Conservation (phyloP, 2,113 vertebrate genomes). For the Mesembrinibis cayennensis region DNA sequence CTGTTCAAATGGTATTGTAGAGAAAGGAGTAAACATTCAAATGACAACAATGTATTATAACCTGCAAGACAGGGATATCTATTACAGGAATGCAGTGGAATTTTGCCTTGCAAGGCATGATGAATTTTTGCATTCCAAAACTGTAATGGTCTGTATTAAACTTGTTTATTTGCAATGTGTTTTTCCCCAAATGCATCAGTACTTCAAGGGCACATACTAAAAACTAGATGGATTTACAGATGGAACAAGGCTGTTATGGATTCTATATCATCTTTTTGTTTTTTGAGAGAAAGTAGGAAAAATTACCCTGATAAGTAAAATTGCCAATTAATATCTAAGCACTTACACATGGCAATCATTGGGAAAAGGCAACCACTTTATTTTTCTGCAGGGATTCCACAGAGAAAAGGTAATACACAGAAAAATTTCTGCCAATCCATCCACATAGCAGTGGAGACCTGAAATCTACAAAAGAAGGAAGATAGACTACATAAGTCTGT, state of each 20-base stretch:
- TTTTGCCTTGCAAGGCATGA: background rate
- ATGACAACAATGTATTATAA: background rate
- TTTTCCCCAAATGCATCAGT: background rate
- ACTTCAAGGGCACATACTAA: background rate
- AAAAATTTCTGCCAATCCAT: background rate
- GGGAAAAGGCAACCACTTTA: background rate
- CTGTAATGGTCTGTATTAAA: background rate
- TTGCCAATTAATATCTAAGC: background rate
- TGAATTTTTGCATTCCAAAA: background rate
- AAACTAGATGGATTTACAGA: conserved; percentile 19
- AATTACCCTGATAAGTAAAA: background rate
- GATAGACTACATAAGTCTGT: background rate
- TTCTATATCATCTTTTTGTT: background rate
- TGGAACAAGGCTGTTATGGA: background rate
- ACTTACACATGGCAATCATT: background rate
- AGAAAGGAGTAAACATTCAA: background rate
- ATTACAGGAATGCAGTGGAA: background rate
- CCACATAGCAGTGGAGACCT: background rate
- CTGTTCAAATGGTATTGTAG: background rate
- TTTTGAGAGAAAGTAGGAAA: background rate
- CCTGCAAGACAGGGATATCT: background rate
- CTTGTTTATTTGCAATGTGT: background rate
- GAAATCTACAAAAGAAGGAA: background rate
- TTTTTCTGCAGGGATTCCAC: background rate
- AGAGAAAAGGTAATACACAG: background rate